phyloP scores from a whole-genome alignment of 1,140 invertebrate species.

The Nixonia krombeini region DNA sequence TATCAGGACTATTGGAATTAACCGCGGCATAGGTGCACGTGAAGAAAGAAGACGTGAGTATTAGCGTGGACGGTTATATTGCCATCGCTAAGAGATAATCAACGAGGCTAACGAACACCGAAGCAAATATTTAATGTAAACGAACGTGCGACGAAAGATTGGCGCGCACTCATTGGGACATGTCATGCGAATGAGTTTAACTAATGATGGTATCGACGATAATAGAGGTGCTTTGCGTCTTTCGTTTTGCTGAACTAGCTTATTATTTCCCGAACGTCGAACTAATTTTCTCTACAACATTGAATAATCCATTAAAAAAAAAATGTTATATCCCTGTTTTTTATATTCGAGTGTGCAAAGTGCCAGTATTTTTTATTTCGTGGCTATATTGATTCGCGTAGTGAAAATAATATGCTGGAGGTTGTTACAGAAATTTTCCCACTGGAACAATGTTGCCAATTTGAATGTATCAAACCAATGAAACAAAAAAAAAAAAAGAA shows the following conservation, averaged over 20 bases:
- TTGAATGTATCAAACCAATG: too few relatives aligned
- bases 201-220: constrained; percentile 33
- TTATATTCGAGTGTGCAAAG: too few relatives aligned
- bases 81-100: constrained; percentile 42
- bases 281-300: background rate
- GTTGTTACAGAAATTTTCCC: too few relatives aligned
- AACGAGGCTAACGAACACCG: constrained; percentile 38
- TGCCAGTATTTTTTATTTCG: too few relatives aligned
- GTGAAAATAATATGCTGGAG: too few relatives aligned
- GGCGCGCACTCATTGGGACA: constrained; percentile 38
- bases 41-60: constrained; percentile 18
- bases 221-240: background rate
- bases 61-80: constrained; percentile 33
- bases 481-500: too few relatives aligned
- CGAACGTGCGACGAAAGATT: constrained; percentile 33
- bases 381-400: too few relatives aligned
- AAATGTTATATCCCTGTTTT: too few relatives aligned
- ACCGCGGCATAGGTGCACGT: constrained; percentile 12
- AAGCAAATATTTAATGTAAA: constrained; percentile 48
- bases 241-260: background rate
- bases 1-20: constrained; percentile 17
- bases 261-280: background rate
- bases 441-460: too few relatives aligned
- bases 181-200: constrained; percentile 36
- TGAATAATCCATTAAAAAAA: background rate